Evolutionary conservation across 2,888 invertebrate genomes (phyloP).

Genomic region (Drosophila cyrtoloma): DNA sequence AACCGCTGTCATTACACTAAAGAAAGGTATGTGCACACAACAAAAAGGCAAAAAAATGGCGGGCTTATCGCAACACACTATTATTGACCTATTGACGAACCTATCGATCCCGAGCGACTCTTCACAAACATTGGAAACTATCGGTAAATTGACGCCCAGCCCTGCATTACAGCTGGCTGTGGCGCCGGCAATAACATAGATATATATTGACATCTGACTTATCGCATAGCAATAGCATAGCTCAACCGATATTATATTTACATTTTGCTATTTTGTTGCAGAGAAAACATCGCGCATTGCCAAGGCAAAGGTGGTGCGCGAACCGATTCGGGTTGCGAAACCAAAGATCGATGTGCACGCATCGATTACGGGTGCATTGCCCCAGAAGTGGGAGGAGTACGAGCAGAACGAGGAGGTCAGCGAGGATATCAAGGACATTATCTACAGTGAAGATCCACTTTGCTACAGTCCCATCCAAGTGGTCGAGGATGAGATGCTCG

Average conservation of each 20-base stretch:
- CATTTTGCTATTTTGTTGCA: slow-evolving; percentile 31
- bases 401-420: slow-evolving; percentile 68
- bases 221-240: slow-evolving; percentile 20
- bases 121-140: slow-evolving; percentile 29
- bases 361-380: slow-evolving; percentile 57
- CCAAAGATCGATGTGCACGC: slow-evolving; percentile 59
- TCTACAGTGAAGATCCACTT: slow-evolving; percentile 69
- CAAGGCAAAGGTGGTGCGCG: slow-evolving; percentile 59
- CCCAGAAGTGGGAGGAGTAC: slow-evolving; percentile 73
- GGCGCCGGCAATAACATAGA: slow-evolving; percentile 28
- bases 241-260: slow-evolving; percentile 7
- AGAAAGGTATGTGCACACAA: slow-evolving; percentile 58
- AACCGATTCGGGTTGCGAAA: slow-evolving; percentile 63
- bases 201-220: slow-evolving; percentile 20
- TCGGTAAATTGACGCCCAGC: slow-evolving; percentile 45
- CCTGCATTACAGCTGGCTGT: slow-evolving; percentile 51
- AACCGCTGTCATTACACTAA: slow-evolving; percentile 50
- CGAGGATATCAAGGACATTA: slow-evolving; percentile 71
- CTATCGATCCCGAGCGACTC: slow-evolving; percentile 50
- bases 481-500: slow-evolving; percentile 67
- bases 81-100: slow-evolving; percentile 57
- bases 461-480: slow-evolving; percentile 72
- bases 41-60: slow-evolving; percentile 1
- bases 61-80: slow-evolving; percentile 38
- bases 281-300: slow-evolving; percentile 68